phyloP scores from a whole-genome alignment of 2,113 vertebrate species.

The Ophthalmolycus amberensis region DNA sequence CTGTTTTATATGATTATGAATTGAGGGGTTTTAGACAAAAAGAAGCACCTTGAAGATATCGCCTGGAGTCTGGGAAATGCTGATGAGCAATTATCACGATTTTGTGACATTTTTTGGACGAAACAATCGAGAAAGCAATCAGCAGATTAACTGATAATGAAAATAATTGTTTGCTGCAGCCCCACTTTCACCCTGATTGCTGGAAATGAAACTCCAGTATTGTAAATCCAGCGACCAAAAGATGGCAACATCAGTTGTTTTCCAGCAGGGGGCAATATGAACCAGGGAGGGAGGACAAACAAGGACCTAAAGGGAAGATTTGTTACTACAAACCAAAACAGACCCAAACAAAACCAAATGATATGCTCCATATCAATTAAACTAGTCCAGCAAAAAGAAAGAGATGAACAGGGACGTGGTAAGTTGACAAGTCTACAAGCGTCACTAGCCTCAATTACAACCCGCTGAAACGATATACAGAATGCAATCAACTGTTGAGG shows the following conservation, averaged over 20 bases:
- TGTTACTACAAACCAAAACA: constrained; percentile 28
- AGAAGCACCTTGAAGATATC: background rate
- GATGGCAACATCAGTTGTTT: background rate
- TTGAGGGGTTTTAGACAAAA: background rate
- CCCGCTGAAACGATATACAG: background rate
- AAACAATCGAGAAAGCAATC: background rate
- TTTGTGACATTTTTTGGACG: background rate
- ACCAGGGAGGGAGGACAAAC: constrained; percentile 37
- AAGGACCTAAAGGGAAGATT: constrained; percentile 5
- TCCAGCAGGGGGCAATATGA: constrained; percentile 76
- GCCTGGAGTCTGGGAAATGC: background rate
- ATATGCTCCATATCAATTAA: constrained; percentile 21
- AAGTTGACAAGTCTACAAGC: background rate
- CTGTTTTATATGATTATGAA: background rate
- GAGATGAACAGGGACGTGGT: background rate
- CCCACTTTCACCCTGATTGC: background rate
- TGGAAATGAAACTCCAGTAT: background rate
- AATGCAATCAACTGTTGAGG: background rate
- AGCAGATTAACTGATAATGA: background rate
- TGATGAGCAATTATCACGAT: no score
- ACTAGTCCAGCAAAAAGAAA: background rate
- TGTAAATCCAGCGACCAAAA: background rate
- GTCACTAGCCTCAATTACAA: background rate
- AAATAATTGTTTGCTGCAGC: background rate
- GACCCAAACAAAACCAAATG: constrained; percentile 5